Evolutionary conservation across 92 coral and sea anemone genomes (phyloP), one percentile per base, ranked within the genome.

Genomic region (Scolanthus callimorphus): DNA sequence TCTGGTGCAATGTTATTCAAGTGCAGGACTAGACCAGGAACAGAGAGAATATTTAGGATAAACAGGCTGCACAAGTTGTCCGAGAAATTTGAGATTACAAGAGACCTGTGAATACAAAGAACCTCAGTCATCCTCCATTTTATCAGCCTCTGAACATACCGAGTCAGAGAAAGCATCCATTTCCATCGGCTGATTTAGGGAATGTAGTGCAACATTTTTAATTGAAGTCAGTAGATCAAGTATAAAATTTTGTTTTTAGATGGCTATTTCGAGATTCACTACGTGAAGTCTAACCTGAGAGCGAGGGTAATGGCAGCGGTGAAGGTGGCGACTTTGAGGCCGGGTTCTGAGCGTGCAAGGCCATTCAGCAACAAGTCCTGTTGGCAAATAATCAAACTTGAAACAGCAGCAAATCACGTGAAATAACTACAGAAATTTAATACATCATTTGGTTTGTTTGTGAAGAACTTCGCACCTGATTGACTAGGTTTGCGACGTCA

Each of bases 11-110:
- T 62, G 25, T 73, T 55, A 25, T 82, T 63, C 37, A 94, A 64
- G 48, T 94, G 99, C 12, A 85, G 72, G 20, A 85, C 65, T 37
- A 94, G 67, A 21, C 95, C 99, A 26, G 99, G 99, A 3, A 94
- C 78, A 47, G 95, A 89, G 31, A 94, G 76, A 27, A 94, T 85
- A 43, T 94, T 94, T 23, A 94, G 79, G 38, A 84, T 69, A 59
- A 89, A 89, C 38, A 94, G 60, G 54, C 96, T 88, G 39, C 84
- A 78, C 34, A 88, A 70, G 53, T 88, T 88, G 55, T 88, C 96
- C 11, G 95, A 87, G 48, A 78, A 69, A 11, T 78, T 73, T 62
- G 91, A 69, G 25, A 87, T 67, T 10, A 83, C 48, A 51, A 87
- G 57, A 15, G 95, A 89, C 55, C 95, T 87, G 63, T 25, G 64